Base-by-base conservation (phyloP, 2,797 vertebrate species). In the Chaetodon trifasciatus region DNA sequence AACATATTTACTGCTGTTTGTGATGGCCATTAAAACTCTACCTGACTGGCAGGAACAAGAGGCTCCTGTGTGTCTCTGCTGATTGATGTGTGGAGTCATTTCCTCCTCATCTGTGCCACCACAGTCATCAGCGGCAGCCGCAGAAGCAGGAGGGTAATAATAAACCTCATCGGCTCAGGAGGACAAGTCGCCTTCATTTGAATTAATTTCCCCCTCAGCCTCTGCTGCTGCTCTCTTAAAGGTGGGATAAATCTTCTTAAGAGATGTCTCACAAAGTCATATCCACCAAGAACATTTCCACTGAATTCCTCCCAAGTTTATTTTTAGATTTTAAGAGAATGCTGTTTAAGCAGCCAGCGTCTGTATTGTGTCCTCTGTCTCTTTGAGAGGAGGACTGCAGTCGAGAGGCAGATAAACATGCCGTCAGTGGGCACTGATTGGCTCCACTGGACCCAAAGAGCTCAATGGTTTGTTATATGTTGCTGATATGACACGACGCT, bases 151-250 rank as follows among this genome's bases (percentile, higher is more conserved):
- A 84, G 77, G 67, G 61, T 78, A 68, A 88, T 87, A 80, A 89
- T 86, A 90, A 83, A 85, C 62, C 76, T 85, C 88, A 87, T 93
- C 89, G 86, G 79, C 85, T 78, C 78, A 82, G 85, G 82, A 82
- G 76, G 75, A 57, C 44, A 17, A 55, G 76, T 81, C 74, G 61
- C 83, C 76, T 87, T 87, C 80, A 86, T 93, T 89, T 81, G 61
- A 85, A 86, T 90, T 87, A 35, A 88, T 90, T 89, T 86, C 65
- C 40, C 52, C 76, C 69, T 56, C 76, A 76, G 83, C 73, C 64
- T 63, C 72, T 72, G 70, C 53, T 32, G 84, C 85, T 86, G 87
- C 76, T 76, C 67, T 78, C 63, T 68, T 69, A 61, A 79, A 88
- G 77, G 73, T 72, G 63, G 70, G 53, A 85, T 85, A 57, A 85